phyloP scores from a whole-genome alignment of 2,888 invertebrate species.

The Dasypolia templi region DNA sequence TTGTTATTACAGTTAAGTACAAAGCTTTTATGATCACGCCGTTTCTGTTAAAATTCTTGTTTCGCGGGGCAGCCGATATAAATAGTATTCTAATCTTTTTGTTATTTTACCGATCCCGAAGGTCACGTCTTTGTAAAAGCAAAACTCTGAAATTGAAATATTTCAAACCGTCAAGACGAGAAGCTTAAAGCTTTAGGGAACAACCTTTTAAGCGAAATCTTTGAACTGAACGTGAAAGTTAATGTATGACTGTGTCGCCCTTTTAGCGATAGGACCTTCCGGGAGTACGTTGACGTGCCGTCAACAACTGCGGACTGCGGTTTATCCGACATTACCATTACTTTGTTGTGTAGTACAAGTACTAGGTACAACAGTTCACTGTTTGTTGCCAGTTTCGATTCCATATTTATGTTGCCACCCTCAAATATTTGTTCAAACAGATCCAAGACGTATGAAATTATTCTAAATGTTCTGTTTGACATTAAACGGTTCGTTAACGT shows the following conservation, averaged over 20 bases:
- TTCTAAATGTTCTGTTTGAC: slow-evolving; percentile 44
- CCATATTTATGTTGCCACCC: slow-evolving; percentile 35
- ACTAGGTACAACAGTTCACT: slow-evolving; percentile 18
- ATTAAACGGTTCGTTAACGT: slow-evolving; percentile 57
- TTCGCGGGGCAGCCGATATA: slow-evolving; percentile 45
- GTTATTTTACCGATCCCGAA: slow-evolving; percentile 46
- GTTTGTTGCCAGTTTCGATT: slow-evolving; percentile 34
- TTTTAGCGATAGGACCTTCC: slow-evolving; percentile 33
- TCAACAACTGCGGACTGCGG: slow-evolving; percentile 43
- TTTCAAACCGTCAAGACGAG: slow-evolving; percentile 43
- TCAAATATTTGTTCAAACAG: slow-evolving; percentile 40
- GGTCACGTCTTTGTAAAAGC: slow-evolving; percentile 36
- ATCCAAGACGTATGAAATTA: slow-evolving; percentile 36
- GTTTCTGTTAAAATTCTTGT: slow-evolving; percentile 46
- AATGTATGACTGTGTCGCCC: slow-evolving; percentile 44
- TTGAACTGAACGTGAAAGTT: slow-evolving; percentile 46
- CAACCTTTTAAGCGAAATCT: slow-evolving; percentile 54
- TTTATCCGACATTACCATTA: slow-evolving; percentile 39
- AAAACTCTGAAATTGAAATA: slow-evolving; percentile 49
- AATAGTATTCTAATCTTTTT: slow-evolving; percentile 58
- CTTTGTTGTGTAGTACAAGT: slow-evolving; percentile 38
- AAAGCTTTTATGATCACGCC: slow-evolving; percentile 57
- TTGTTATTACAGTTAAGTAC: slow-evolving; percentile 60
- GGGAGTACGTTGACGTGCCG: slow-evolving; percentile 7
- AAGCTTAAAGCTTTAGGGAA: slow-evolving; percentile 45